phyloP scores from a whole-genome alignment of 2,888 invertebrate species.

The Lochmaea capreae region DNA sequence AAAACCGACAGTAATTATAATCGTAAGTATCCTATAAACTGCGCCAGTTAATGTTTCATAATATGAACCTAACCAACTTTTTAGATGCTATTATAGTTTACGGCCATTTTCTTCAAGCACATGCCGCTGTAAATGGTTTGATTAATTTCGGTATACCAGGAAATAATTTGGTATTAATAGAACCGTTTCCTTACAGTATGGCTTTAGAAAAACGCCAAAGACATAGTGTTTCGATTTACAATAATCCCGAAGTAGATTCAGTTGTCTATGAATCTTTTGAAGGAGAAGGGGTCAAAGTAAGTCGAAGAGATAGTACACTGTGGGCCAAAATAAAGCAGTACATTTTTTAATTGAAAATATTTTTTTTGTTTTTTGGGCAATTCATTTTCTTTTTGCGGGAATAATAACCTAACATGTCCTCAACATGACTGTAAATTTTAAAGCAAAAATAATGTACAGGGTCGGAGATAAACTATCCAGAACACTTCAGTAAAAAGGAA shows the following conservation, averaged over 20 bases:
- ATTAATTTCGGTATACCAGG: constrained; percentile 71
- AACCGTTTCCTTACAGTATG: constrained; percentile 64
- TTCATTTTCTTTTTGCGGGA: too few relatives aligned
- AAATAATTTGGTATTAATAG: constrained; percentile 71
- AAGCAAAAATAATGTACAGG: too few relatives aligned
- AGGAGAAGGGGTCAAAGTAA: constrained; percentile 63
- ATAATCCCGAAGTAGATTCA: constrained; percentile 68
- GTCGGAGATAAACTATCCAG: too few relatives aligned
- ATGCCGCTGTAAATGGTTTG: constrained; percentile 74
- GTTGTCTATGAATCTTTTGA: constrained; percentile 65
- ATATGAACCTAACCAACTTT: too few relatives aligned
- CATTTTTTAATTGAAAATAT: too few relatives aligned
- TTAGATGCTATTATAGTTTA: constrained; percentile 71
- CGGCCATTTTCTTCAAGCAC: constrained; percentile 75
- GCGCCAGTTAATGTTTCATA: not conserved
- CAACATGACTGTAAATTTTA: too few relatives aligned
- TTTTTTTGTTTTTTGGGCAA: too few relatives aligned
- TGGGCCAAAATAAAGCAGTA: too few relatives aligned
- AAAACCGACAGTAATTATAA: constrained; percentile 20
- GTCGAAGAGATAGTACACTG: too few relatives aligned
- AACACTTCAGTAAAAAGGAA: too few relatives aligned
- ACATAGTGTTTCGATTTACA: constrained; percentile 56
- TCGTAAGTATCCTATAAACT: constrained; percentile 34
- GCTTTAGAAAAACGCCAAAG: constrained; percentile 49
- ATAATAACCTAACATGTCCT: too few relatives aligned